These are phyloP conservation scores for Esox niger DNA, from an alignment of 2,113 vertebrate genomes.

Conservation along the genomic window DNA sequence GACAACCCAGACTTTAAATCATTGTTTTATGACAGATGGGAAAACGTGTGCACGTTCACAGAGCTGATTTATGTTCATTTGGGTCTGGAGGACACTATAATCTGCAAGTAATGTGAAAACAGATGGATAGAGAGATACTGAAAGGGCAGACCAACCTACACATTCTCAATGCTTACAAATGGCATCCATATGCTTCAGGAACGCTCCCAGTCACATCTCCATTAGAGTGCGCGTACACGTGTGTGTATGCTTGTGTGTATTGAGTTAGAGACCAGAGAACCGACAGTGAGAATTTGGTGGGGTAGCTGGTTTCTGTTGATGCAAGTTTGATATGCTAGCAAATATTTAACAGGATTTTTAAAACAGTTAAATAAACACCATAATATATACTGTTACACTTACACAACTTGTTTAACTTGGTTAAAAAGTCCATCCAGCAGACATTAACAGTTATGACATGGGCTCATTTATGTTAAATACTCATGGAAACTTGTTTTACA, in stretches of 20 bases:
- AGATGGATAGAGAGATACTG: conserved; percentile 96
- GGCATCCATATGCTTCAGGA: conserved; percentile 90
- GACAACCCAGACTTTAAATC: conserved; percentile 96
- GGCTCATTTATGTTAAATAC: conserved; percentile 30
- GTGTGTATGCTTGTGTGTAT: conserved; percentile 8
- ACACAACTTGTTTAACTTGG: conserved; percentile 28
- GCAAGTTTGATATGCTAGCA: conserved; percentile 26
- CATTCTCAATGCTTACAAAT: conserved; percentile 85
- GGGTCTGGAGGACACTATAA: conserved; percentile 96
- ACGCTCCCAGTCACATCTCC: conserved; percentile 77
- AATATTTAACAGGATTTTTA: conserved; percentile 35
- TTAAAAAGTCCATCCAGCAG: conserved; percentile 22
- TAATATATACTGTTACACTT: conserved; percentile 20
- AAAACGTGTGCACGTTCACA: conserved; percentile 88
- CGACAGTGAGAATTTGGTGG: conserved; percentile 37
- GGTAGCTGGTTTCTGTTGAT: conserved; percentile 24
- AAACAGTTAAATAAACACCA: conserved; percentile 24
- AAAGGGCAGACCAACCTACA: conserved; percentile 83
- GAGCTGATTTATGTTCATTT: conserved; percentile 95
- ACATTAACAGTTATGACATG: conserved; percentile 32
- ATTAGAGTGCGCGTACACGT: conserved; percentile 45
- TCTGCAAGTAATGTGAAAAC: conserved; percentile 96
- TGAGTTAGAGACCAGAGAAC: conserved; percentile 19
- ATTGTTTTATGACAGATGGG: conserved; percentile 99
- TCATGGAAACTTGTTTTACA: conserved; percentile 18